Percentiles rank a stretch among this genome's conserved stretches.
phyloP scores from a whole-genome alignment of 2,113 vertebrate genomes.

The Hemiscyllium ocellatum region DNA sequence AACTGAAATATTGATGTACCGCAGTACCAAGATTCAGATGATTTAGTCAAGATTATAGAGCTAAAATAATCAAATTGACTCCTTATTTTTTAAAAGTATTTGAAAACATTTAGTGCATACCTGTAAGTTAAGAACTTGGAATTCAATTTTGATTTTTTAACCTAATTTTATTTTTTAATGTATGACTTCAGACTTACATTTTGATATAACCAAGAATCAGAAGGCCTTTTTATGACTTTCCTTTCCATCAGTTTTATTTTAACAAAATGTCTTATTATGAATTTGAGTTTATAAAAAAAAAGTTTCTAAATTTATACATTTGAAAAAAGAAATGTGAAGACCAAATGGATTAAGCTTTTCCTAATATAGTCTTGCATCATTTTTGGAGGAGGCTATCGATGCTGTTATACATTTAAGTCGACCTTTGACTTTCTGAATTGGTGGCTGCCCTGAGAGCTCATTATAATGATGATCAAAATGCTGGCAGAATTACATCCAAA shows the following conservation, averaged over 20 bases:
- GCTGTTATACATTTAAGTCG: not conserved
- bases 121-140: not conserved
- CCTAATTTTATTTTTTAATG: not conserved
- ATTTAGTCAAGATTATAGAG: not conserved
- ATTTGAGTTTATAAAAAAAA: not conserved
- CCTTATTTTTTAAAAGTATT: not conserved
- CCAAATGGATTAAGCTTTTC: not conserved
- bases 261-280: not conserved
- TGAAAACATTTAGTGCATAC: not conserved
- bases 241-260: not conserved
- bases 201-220: not conserved
- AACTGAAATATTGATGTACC: not conserved
- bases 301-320: not conserved
- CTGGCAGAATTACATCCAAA: not conserved
- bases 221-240: not conserved
- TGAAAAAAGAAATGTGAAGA: not conserved
- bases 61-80: not conserved
- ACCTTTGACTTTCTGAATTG: not conserved
- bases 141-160: not conserved
- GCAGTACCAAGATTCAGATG: not conserved
- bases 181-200: not conserved
- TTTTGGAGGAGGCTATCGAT: not conserved
- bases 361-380: not conserved
- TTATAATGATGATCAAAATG: not conserved
- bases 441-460: not conserved